A percentile compares a stretch with the other conserved stretches of the same genome.
Evolutionary conservation across 2,797 vertebrate species (phyloP).

Genomic region (Myoxocephalus aenaeus): DNA sequence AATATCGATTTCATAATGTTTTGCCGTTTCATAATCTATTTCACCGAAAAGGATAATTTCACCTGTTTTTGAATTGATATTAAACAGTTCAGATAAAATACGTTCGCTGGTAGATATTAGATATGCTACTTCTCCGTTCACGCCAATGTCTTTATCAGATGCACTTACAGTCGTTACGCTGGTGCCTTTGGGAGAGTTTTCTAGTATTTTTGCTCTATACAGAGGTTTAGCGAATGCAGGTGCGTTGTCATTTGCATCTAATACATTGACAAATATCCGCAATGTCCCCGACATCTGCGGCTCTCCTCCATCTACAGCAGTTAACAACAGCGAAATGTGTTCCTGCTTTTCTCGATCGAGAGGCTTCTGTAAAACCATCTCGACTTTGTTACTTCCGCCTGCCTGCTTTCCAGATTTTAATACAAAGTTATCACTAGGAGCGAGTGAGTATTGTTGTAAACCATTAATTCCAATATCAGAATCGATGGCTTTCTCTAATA

Average conservation of each 20-base stretch:
- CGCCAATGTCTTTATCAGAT: conserved; percentile 80
- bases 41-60: conserved; percentile 48
- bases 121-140: conserved; percentile 76
- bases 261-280: conserved; percentile 74
- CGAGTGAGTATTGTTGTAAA: conserved; percentile 76
- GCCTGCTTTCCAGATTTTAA: conserved; percentile 61
- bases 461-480: conserved; percentile 79
- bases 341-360: conserved; percentile 80
- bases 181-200: conserved; percentile 74
- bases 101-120: conserved; percentile 59
- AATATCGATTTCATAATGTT: conserved; percentile 71
- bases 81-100: conserved; percentile 62
- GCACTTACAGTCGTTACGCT: conserved; percentile 75
- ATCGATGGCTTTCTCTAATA: conserved; percentile 80
- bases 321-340: conserved; percentile 70
- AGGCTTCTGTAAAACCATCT: conserved; percentile 76
- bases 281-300: conserved; percentile 77
- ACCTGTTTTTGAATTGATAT: conserved; percentile 62
- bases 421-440: conserved; percentile 68
- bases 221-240: conserved; percentile 72
- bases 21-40: conserved; percentile 79
- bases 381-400: conserved; percentile 72
- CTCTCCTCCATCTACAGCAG: conserved; percentile 81
- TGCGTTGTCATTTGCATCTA: conserved; percentile 83
- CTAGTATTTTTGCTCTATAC: conserved; percentile 69